A percentile compares a stretch with the other conserved stretches of the same genome.
Conservation (phyloP, 1,140 invertebrate species). For the Heliconius eleuchia region DNA sequence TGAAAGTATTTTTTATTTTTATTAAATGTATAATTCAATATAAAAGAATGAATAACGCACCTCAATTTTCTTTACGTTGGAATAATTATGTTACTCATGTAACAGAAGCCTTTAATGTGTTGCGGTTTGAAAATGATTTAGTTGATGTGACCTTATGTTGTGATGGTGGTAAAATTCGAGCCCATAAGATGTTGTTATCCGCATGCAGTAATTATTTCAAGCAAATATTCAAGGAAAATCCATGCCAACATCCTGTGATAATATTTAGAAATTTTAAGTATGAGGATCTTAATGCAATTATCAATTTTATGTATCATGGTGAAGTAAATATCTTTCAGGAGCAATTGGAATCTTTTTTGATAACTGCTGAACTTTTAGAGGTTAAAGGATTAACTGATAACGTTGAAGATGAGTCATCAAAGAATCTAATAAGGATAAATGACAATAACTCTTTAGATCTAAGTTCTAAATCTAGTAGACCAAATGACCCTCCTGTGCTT, state of each 20-base stretch:
- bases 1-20: slow-evolving; percentile 22
- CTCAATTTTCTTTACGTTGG: slow-evolving; percentile 77
- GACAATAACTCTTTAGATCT: slow-evolving; percentile 69
- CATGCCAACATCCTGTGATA: slow-evolving; percentile 92
- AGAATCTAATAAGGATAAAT: slow-evolving; percentile 60
- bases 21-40: slow-evolving; percentile 22
- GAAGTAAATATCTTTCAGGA: slow-evolving; percentile 95
- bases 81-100: slow-evolving; percentile 79
- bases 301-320: slow-evolving; percentile 93
- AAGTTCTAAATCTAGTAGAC: slow-evolving; percentile 65
- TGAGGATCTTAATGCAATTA: slow-evolving; percentile 89
- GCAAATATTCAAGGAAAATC: slow-evolving; percentile 92
- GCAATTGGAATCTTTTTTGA: slow-evolving; percentile 91
- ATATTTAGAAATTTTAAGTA: slow-evolving; percentile 92
- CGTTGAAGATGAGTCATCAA: slow-evolving; percentile 69
- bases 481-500: slow-evolving; percentile 55
- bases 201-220: slow-evolving; percentile 92
- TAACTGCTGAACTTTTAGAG: slow-evolving; percentile 93
- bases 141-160: slow-evolving; percentile 93
- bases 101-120: slow-evolving; percentile 86
- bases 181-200: slow-evolving; percentile 92
- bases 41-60: slow-evolving; percentile 73
- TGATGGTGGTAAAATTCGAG: slow-evolving; percentile 90
- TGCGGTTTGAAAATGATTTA: slow-evolving; percentile 89
- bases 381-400: slow-evolving; percentile 91